These are phyloP conservation scores for Acanthornis magna DNA, from an alignment of 2,797 vertebrate species.

Conservation along the genomic window DNA sequence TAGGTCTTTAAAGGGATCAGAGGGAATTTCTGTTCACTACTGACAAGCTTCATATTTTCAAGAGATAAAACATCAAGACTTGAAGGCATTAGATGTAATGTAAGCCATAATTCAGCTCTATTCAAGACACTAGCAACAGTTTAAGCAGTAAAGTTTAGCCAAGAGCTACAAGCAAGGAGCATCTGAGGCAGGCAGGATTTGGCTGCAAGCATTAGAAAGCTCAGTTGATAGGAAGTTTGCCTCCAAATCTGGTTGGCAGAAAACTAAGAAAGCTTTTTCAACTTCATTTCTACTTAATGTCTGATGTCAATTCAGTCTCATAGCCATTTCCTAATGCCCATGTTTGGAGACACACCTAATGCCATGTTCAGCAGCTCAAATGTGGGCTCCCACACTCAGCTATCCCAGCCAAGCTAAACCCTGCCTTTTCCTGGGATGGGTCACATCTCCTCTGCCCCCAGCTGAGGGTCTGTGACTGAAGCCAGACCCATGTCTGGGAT, in stretches of 20 bases:
- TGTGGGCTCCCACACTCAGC: accelerated
- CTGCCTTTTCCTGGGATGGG: not conserved
- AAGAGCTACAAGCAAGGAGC: not conserved
- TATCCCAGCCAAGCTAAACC: not conserved
- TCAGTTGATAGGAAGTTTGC: not conserved
- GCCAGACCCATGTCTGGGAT: not conserved
- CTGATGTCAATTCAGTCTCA: not conserved
- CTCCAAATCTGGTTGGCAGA: not conserved
- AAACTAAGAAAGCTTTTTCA: not conserved
- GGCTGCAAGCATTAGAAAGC: not conserved
- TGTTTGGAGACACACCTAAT: not conserved
- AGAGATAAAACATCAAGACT: conserved; percentile 19
- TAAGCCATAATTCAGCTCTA: not conserved
- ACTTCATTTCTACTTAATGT: not conserved
- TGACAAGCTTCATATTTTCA: not conserved
- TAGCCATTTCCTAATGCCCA: not conserved
- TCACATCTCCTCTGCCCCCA: not conserved
- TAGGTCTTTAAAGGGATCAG: conserved; percentile 9
- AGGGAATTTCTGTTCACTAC: conserved; percentile 11
- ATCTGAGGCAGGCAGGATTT: not conserved
- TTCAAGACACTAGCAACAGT: not conserved
- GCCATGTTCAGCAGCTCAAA: not conserved
- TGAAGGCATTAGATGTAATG: not conserved
- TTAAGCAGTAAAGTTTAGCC: not conserved
- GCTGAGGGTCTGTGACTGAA: not conserved